These are phyloP conservation scores for Doryteuthis pealeii DNA, from an alignment of 1,140 invertebrate genomes.

Conservation along the genomic window DNA sequence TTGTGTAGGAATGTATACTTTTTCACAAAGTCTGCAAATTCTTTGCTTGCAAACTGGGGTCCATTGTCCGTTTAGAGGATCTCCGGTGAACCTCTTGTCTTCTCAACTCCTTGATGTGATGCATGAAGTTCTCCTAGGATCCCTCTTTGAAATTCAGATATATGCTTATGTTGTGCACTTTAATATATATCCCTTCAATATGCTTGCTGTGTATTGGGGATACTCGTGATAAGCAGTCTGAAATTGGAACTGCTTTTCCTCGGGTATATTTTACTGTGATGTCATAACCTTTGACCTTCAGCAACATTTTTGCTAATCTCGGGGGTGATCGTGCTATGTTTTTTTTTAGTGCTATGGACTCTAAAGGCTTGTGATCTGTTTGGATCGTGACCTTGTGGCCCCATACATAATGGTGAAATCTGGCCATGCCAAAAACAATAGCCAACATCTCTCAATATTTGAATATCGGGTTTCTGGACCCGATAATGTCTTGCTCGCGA, in stretches of 20 bases:
- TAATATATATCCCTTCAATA: background rate
- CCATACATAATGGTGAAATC: slow-evolving; percentile 63
- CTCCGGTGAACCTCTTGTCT: too few species aligned
- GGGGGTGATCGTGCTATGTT: slow-evolving; percentile 21
- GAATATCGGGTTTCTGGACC: slow-evolving; percentile 58
- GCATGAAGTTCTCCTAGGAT: too few species aligned
- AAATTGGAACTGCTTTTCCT: slow-evolving; percentile 28
- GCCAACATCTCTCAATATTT: slow-evolving; percentile 63
- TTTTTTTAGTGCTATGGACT: slow-evolving; percentile 28
- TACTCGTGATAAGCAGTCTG: slow-evolving; percentile 30
- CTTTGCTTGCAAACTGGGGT: too few species aligned
- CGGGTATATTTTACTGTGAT: slow-evolving; percentile 35
- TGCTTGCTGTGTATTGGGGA: background rate
- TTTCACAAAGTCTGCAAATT: too few species aligned
- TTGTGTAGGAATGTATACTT: too few species aligned
- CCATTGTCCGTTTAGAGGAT: too few species aligned
- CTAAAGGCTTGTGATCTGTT: slow-evolving; percentile 34
- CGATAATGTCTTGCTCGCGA: slow-evolving; percentile 56
- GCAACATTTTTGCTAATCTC: slow-evolving; percentile 32
- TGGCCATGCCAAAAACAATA: slow-evolving; percentile 61
- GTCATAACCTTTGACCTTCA: slow-evolving; percentile 20
- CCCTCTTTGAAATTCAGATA: too few species aligned
- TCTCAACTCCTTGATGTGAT: too few species aligned
- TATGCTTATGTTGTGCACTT: background rate
- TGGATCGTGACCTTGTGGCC: slow-evolving; percentile 26